Conservation (phyloP, 2,797 vertebrate species). For the Melopsittacus undulatus region DNA sequence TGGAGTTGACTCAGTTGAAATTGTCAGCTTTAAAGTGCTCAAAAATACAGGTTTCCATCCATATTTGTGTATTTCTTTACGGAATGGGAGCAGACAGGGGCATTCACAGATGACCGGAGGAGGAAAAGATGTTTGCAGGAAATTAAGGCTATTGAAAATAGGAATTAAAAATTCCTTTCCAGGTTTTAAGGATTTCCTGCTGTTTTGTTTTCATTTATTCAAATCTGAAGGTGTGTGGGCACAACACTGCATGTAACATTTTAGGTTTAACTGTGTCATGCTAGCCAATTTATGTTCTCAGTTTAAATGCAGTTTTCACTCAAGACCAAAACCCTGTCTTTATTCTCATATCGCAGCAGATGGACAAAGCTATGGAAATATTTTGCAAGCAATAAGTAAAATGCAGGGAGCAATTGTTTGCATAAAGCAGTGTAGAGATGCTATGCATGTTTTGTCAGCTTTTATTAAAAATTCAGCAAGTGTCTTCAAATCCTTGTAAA, state of each 20-base stretch:
- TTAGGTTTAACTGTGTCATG: not conserved
- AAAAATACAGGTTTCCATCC: not conserved
- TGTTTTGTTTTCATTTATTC: not conserved
- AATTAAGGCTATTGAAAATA: not conserved
- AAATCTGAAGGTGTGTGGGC: not conserved
- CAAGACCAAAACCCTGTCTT: not conserved
- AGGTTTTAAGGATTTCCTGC: not conserved
- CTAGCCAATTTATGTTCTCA: not conserved
- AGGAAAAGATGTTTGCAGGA: not conserved
- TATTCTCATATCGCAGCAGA: not conserved
- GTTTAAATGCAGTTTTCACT: not conserved
- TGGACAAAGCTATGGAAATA: not conserved
- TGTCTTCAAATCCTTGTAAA: conserved; percentile 24
- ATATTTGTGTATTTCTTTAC: not conserved
- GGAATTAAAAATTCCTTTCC: not conserved
- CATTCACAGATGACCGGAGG: not conserved
- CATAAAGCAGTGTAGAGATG: not conserved
- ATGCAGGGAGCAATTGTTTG: not conserved
- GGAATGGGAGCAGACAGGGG: not conserved
- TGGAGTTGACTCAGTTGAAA: not conserved
- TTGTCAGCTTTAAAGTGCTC: not conserved
- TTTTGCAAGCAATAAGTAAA: not conserved
- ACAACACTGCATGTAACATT: not conserved
- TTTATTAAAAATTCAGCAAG: conserved; percentile 40
- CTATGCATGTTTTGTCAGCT: not conserved